Evolutionary conservation across 2,113 vertebrate species (phyloP).

Genomic region (Zosterops hypoxanthus): DNA sequence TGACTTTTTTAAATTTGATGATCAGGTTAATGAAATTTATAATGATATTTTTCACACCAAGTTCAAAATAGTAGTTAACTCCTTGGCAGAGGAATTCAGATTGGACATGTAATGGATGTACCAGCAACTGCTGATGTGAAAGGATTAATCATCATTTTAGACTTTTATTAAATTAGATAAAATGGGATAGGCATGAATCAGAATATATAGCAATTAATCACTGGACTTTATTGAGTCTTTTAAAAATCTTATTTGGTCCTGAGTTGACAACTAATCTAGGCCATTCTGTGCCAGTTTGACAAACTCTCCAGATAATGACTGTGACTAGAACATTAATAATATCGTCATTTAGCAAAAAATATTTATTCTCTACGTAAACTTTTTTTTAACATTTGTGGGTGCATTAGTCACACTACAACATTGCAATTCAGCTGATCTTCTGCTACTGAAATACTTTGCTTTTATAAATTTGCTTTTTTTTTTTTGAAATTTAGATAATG

Average conservation of each 20-base stretch:
- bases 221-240: slow-evolving; percentile 57
- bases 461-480: not conserved
- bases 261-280: slow-evolving; percentile 58
- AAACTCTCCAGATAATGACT: slow-evolving; percentile 45
- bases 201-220: slow-evolving; percentile 65
- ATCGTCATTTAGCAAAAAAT: not conserved
- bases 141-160: slow-evolving; percentile 69
- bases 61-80: slow-evolving; percentile 71
- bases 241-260: slow-evolving; percentile 56
- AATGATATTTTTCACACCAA: slow-evolving; percentile 70
- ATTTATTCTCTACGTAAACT: not conserved
- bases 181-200: slow-evolving; percentile 68
- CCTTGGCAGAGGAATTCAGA: slow-evolving; percentile 67
- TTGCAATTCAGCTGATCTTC: not conserved
- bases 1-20: slow-evolving; percentile 72
- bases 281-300: slow-evolving; percentile 38
- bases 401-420: not conserved
- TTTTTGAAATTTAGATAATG: not conserved
- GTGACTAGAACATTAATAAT: slow-evolving; percentile 33
- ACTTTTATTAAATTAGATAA: slow-evolving; percentile 72
- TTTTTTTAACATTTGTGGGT: not conserved
- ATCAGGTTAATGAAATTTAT: slow-evolving; percentile 73
- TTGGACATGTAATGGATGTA: slow-evolving; percentile 67
- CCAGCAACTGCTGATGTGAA: slow-evolving; percentile 58
- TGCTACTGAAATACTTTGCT: not conserved